phyloP scores from a whole-genome alignment of 2,888 invertebrate species.

The Nomada ruficornis region DNA sequence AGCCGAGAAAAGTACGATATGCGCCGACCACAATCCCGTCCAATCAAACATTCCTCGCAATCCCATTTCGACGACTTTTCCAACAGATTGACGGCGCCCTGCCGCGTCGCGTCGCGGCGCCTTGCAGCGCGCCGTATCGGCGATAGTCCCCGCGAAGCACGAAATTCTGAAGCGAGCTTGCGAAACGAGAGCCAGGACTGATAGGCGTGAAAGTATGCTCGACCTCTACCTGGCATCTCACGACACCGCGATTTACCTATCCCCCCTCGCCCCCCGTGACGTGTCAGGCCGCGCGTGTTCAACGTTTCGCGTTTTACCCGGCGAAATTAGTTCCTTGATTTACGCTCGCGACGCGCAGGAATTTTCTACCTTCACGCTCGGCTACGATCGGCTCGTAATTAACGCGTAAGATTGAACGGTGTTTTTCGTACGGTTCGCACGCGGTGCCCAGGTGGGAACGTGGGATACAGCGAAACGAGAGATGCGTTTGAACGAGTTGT shows the following conservation, averaged over 20 bases:
- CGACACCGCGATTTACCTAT: constrained; percentile 52
- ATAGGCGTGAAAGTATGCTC: constrained; percentile 58
- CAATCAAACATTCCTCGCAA: neutral
- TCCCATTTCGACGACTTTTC: neutral
- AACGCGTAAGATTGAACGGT: constrained; percentile 27
- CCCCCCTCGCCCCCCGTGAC: neutral
- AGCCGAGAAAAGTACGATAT: neutral
- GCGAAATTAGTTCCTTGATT: constrained; percentile 57
- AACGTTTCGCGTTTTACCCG: constrained; percentile 42
- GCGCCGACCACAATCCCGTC: no score
- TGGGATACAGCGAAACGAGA: neutral
- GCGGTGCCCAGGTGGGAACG: neutral
- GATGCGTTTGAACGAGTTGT: neutral
- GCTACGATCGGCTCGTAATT: constrained; percentile 42
- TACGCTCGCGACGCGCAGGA: constrained; percentile 53
- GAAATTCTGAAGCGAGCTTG: constrained; percentile 48
- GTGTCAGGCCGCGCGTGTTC: constrained; percentile 21
- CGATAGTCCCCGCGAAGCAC: constrained; percentile 11
- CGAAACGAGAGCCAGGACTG: constrained; percentile 47
- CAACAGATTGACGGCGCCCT: constrained; percentile 14
- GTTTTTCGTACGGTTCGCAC: constrained; percentile 16
- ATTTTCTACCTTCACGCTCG: constrained; percentile 46
- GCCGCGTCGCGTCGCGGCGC: constrained; percentile 19
- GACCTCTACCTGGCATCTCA: constrained; percentile 51
- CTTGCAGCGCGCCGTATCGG: neutral